These are phyloP conservation scores for Yponomeuta evonymella DNA, from an alignment of 2,888 invertebrate genomes.

Conservation along the genomic window DNA sequence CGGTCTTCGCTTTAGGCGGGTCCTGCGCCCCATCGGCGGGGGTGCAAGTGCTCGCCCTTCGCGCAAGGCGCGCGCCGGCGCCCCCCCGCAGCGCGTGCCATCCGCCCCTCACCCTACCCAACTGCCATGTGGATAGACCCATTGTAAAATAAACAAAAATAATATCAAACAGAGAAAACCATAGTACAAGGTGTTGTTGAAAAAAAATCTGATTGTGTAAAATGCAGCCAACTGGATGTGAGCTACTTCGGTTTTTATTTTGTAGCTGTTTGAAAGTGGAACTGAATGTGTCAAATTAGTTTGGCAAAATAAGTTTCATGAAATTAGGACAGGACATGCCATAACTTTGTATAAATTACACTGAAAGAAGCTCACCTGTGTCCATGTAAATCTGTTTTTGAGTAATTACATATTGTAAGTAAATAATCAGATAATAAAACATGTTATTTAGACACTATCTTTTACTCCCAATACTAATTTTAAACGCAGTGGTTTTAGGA, in stretches of 20 bases:
- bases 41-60: neutral
- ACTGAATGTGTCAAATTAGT: neutral
- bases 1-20: constrained; percentile 3
- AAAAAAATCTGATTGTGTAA: constrained; percentile 9
- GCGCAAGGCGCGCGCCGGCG: neutral
- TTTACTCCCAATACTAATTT: constrained; percentile 74
- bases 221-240: constrained; percentile 14
- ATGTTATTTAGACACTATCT: neutral
- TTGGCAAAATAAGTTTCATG: too few species aligned
- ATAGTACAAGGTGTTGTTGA: neutral
- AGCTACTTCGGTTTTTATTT: neutral
- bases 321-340: too few species aligned
- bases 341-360: too few species aligned
- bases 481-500: constrained; percentile 88
- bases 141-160: constrained; percentile 40
- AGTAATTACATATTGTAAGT: too few species aligned
- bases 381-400: too few species aligned
- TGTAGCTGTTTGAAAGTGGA: neutral
- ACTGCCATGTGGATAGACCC: constrained; percentile 53
- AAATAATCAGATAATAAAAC: too few species aligned
- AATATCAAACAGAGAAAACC: constrained; percentile 13
- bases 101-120: constrained; percentile 28
- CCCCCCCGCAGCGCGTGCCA: neutral
- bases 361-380: too few species aligned
- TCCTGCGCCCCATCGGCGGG: constrained; percentile 7